phyloP scores from a whole-genome alignment of 2,113 vertebrate species.

The Phyllopteryx taeniolatus region DNA sequence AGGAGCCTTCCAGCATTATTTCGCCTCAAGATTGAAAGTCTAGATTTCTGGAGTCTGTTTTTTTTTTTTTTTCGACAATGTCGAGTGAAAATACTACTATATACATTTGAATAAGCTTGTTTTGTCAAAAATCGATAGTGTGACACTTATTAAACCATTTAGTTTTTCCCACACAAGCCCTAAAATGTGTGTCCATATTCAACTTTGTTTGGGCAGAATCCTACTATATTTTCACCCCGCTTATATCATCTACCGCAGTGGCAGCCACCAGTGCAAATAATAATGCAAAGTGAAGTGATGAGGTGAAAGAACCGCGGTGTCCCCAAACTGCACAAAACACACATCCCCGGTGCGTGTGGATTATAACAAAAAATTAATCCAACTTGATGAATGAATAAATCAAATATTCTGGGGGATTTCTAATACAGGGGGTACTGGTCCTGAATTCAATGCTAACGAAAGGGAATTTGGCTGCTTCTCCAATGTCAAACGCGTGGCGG shows the following conservation, averaged over 20 bases:
- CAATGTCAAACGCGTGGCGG: constrained; percentile 22
- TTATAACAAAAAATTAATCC: constrained; percentile 8
- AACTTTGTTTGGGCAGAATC: neutral
- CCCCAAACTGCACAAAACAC: neutral
- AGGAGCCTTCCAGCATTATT: no score
- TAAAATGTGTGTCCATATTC: no score
- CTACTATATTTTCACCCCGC: neutral
- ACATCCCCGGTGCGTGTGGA: neutral
- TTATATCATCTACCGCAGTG: neutral
- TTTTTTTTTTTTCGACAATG: no score
- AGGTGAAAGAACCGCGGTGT: neutral
- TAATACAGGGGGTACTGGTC: constrained; percentile 2
- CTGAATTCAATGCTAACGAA: constrained; percentile 8
- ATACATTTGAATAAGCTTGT: no score
- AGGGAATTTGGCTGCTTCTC: constrained; percentile 16
- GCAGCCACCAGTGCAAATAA: neutral
- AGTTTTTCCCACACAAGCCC: no score
- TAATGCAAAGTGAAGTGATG: neutral
- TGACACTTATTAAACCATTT: neutral
- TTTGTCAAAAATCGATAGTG: no score
- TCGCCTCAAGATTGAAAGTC: no score
- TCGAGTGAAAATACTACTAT: no score
- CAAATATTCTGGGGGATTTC: constrained; percentile 12
- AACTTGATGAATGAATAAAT: constrained; percentile 29
- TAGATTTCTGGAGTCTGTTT: no score